Conservation (phyloP, 2,797 vertebrate genomes). For the Nannoperca obscura region DNA sequence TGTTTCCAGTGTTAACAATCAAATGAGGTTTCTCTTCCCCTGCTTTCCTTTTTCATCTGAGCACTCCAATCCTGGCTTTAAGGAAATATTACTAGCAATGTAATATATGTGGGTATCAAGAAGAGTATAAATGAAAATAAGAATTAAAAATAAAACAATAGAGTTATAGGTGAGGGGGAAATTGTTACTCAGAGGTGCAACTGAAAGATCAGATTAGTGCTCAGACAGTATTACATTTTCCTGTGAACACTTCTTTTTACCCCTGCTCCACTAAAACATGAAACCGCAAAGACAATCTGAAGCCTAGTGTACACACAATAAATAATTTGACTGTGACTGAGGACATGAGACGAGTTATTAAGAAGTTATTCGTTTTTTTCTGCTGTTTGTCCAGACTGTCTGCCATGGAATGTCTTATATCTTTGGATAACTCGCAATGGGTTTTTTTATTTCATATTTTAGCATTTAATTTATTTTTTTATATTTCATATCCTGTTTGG, state of each 20-base stretch:
- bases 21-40: constrained; percentile 14
- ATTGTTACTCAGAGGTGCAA: constrained; percentile 44
- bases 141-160: constrained; percentile 42
- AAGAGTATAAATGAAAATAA: constrained; percentile 36
- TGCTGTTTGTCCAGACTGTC: constrained; percentile 22
- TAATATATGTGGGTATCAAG: constrained; percentile 37
- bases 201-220: constrained; percentile 50
- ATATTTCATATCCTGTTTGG: constrained; percentile 39
- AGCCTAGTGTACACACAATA: constrained; percentile 35
- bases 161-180: constrained; percentile 12
- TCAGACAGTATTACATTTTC: constrained; percentile 53
- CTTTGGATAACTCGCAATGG: constrained; percentile 20
- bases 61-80: not conserved
- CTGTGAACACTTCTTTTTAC: constrained; percentile 35
- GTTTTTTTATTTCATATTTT: constrained; percentile 40
- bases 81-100: constrained; percentile 43
- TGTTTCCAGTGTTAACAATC: not conserved
- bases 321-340: constrained; percentile 53
- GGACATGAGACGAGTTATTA: constrained; percentile 39
- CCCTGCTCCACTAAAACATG: constrained; percentile 10
- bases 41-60: constrained; percentile 4
- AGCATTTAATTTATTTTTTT: constrained; percentile 30
- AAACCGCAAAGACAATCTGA: constrained; percentile 9
- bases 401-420: constrained; percentile 31
- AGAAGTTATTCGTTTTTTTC: constrained; percentile 44